A percentile compares a stretch with the other conserved stretches of the same genome.
These are phyloP conservation scores for Marcusenius ussheri DNA, from an alignment of 2,113 vertebrate species.

Conservation along the genomic window DNA sequence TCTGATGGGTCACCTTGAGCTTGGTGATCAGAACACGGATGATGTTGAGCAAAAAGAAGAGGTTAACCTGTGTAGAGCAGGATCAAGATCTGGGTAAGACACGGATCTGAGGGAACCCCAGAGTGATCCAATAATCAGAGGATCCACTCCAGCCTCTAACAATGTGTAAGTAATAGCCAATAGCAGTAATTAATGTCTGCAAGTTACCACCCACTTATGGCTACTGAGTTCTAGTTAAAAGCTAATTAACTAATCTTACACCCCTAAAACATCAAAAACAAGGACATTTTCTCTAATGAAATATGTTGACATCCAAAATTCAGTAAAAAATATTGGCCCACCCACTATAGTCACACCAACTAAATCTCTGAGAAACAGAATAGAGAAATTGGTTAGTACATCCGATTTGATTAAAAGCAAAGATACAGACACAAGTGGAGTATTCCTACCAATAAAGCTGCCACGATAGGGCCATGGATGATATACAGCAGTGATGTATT, in stretches of 20 bases:
- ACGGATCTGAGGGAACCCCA: neutral
- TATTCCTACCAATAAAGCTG: constrained; percentile 78
- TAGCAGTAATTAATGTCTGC: neutral
- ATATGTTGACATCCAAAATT: neutral
- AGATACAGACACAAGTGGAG: neutral
- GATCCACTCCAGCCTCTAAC: neutral
- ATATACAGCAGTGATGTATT: constrained; percentile 94
- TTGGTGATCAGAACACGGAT: constrained; percentile 97
- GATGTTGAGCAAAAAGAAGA: constrained; percentile 94
- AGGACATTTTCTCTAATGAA: neutral
- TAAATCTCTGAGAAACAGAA: constrained; percentile 15
- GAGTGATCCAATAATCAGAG: neutral
- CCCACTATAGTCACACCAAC: neutral
- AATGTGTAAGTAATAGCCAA: neutral
- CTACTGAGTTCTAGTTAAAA: neutral
- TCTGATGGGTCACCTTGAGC: constrained; percentile 91
- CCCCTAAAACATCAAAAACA: neutral
- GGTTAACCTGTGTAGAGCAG: constrained; percentile 72
- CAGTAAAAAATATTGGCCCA: neutral
- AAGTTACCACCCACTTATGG: neutral
- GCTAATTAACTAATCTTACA: neutral
- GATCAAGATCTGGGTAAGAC: constrained; percentile 7
- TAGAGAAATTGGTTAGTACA: constrained; percentile 8
- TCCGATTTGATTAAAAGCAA: neutral
- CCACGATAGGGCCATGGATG: constrained; percentile 94